Conservation (phyloP, 2,888 invertebrate species). For the Macrophya annulata region DNA sequence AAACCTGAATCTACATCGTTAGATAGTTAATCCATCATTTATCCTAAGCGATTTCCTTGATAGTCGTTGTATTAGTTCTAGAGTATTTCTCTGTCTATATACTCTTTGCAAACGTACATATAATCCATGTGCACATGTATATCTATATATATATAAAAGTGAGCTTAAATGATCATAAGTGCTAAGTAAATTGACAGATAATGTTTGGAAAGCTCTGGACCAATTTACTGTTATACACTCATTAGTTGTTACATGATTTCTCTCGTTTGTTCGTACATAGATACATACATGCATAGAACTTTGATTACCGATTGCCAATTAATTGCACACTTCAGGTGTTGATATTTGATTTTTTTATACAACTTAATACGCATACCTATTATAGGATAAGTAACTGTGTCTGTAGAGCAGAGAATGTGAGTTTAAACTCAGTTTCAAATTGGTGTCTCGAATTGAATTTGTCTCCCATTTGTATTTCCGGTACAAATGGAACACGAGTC, state of each 20-base stretch:
- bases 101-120: constrained; percentile 11
- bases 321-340: background rate
- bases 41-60: background rate
- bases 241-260: background rate
- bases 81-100: constrained; percentile 32
- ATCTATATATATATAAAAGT: no score
- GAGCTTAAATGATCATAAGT: constrained; percentile 31
- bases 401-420: background rate
- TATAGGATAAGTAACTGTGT: background rate
- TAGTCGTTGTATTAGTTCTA: constrained; percentile 11
- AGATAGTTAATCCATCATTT: background rate
- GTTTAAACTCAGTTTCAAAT: background rate
- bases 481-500: constrained; percentile 25
- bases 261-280: background rate
- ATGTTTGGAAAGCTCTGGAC: constrained; percentile 29
- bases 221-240: constrained; percentile 2
- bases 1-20: background rate
- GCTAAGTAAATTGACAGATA: constrained; percentile 16
- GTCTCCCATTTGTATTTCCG: constrained; percentile 3
- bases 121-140: background rate
- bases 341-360: background rate
- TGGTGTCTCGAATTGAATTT: background rate
- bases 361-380: background rate
- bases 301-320: constrained; percentile 25
- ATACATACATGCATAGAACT: no score